phyloP scores from a whole-genome alignment of 2,888 invertebrate species.

The Lasioglossum figueresi region DNA sequence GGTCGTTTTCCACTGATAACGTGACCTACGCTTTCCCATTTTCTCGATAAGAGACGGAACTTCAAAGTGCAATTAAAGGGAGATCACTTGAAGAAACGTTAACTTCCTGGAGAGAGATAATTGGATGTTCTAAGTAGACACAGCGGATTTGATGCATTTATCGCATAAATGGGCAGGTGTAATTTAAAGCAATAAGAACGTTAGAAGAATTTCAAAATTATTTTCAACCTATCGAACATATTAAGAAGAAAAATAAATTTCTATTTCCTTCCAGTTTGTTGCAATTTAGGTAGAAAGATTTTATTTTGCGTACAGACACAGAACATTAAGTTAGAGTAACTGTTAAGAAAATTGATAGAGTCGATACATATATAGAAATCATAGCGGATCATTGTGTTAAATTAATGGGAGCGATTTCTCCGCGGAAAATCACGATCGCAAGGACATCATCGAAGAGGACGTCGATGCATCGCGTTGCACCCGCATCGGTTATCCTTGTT shows the following conservation, averaged over 20 bases:
- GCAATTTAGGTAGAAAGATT: too few relatives aligned
- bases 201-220: too few relatives aligned
- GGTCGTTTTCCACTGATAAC: slow-evolving; percentile 57
- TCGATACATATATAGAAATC: neutral
- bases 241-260: too few relatives aligned
- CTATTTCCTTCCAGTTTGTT: too few relatives aligned
- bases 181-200: too few relatives aligned
- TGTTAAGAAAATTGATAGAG: neutral
- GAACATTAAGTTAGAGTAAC: neutral
- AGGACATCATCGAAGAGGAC: slow-evolving; percentile 23
- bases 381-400: neutral
- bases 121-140: neutral
- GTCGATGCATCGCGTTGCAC: slow-evolving; percentile 59
- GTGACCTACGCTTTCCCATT: slow-evolving; percentile 54
- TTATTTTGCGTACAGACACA: too few relatives aligned
- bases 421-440: neutral
- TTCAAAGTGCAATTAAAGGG: slow-evolving; percentile 43
- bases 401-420: neutral
- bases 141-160: too few relatives aligned
- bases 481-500: slow-evolving; percentile 57
- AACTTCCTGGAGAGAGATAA: neutral
- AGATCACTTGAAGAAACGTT: slow-evolving; percentile 4
- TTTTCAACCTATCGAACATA: too few relatives aligned
- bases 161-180: too few relatives aligned
- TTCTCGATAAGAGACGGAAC: slow-evolving; percentile 42